Conservation (phyloP, 2,797 vertebrate genomes). For the Mormyrops boulengeri region DNA sequence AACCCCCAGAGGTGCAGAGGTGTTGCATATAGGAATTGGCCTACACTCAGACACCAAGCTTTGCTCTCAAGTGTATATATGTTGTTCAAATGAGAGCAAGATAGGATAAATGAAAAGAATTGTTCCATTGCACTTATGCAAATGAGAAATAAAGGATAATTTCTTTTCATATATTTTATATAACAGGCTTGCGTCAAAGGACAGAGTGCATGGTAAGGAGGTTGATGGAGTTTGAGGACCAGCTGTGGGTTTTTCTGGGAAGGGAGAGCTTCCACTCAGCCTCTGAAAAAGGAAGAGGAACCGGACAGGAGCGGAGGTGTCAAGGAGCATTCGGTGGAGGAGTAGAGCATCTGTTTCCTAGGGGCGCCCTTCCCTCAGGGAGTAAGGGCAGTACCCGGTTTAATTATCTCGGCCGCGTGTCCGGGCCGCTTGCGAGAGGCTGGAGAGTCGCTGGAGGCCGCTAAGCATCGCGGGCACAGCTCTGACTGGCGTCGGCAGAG, state of each 20-base stretch:
- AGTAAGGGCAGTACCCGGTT: neutral
- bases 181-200: neutral
- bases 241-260: neutral
- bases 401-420: neutral
- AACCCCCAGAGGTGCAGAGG: neutral
- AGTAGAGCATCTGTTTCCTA: neutral
- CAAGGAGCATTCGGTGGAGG: neutral
- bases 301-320: neutral
- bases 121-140: neutral
- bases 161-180: neutral
- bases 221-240: neutral
- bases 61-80: neutral
- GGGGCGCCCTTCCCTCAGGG: neutral
- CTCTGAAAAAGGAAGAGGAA: neutral
- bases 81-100: neutral
- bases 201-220: neutral
- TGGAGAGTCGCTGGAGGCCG: neutral
- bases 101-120: neutral
- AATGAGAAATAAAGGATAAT: neutral
- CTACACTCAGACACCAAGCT: neutral
- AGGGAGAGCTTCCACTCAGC: neutral
- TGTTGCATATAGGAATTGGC: neutral
- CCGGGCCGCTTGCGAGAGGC: neutral
- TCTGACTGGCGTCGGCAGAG: neutral
- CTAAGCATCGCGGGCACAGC: neutral